Evolutionary conservation across 2,888 invertebrate genomes (phyloP).

Genomic region (Eustalomyia histrio): DNA sequence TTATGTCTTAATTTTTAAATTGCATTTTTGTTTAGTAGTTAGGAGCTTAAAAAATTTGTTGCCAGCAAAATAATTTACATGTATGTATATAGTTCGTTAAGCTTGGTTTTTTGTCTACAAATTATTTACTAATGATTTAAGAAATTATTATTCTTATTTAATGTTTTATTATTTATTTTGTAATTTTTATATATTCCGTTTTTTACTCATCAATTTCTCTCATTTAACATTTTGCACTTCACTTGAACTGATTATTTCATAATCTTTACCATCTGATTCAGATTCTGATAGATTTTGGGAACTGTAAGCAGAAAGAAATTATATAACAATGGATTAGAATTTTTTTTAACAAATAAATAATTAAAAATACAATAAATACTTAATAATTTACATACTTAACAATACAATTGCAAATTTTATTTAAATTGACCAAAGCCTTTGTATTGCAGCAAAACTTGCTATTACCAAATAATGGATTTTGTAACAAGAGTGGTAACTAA

Average conservation of each 20-base stretch:
- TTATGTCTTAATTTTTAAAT: background rate
- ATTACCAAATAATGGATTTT: too few species aligned
- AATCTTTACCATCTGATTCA: conserved; percentile 92
- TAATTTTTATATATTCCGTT: conserved; percentile 41
- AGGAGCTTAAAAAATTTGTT: conserved; percentile 27
- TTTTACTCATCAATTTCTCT: conserved; percentile 16
- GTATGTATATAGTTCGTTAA: conserved; percentile 46
- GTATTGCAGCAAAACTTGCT: too few species aligned
- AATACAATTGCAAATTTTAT: too few species aligned
- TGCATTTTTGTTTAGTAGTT: background rate
- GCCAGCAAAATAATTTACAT: conserved; percentile 56
- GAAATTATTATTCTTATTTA: conserved; percentile 24
- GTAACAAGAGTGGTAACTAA: too few species aligned
- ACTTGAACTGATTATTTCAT: conserved; percentile 90
- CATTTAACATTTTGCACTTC: conserved; percentile 81
- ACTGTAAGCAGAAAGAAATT: conserved; percentile 68
- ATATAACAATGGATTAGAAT: background rate
- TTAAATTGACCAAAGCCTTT: too few species aligned
- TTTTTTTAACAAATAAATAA: too few species aligned
- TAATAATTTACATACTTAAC: too few species aligned
- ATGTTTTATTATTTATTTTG: too few species aligned
- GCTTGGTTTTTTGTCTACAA: conserved; percentile 30
- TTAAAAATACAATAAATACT: too few species aligned
- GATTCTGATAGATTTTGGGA: conserved; percentile 84
- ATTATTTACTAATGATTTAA: conserved; percentile 46